Conservation (phyloP, 1,140 invertebrate species). For the Nephila pilipes region DNA sequence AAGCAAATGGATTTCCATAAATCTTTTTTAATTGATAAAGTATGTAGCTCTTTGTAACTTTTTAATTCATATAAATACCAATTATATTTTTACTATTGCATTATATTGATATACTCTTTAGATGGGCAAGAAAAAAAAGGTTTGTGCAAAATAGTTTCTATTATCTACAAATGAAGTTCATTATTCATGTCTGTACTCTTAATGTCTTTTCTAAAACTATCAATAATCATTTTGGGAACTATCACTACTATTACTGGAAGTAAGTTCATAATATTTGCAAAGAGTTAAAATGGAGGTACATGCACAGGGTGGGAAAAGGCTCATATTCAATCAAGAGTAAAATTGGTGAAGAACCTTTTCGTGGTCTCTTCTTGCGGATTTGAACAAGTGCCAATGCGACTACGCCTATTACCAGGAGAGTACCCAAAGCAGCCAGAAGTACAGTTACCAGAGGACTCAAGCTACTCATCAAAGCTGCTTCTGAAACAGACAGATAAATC, state of each 20-base stretch:
- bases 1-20: too few relatives aligned
- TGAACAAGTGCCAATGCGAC: conserved; percentile 57
- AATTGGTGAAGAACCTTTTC: conserved; percentile 48
- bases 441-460: conserved; percentile 53
- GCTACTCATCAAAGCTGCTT: conserved; percentile 18
- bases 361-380: conserved; percentile 25
- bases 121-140: too few relatives aligned
- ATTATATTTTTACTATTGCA: too few relatives aligned
- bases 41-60: too few relatives aligned
- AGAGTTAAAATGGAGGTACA: neutral
- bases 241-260: neutral
- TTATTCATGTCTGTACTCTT: neutral
- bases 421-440: conserved; percentile 50
- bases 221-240: neutral
- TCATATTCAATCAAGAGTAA: neutral
- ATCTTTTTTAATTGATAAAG: too few relatives aligned
- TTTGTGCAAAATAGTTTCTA: too few relatives aligned
- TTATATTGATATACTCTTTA: too few relatives aligned
- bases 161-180: neutral
- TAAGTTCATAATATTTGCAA: neutral
- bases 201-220: neutral
- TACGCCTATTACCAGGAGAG: conserved; percentile 66
- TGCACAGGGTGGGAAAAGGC: neutral
- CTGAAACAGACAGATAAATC: conserved; percentile 19
- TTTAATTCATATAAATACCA: too few relatives aligned